Evolutionary conservation across 1,140 invertebrate species (phyloP).

Genomic region (Cardiocondyla obscurior): DNA sequence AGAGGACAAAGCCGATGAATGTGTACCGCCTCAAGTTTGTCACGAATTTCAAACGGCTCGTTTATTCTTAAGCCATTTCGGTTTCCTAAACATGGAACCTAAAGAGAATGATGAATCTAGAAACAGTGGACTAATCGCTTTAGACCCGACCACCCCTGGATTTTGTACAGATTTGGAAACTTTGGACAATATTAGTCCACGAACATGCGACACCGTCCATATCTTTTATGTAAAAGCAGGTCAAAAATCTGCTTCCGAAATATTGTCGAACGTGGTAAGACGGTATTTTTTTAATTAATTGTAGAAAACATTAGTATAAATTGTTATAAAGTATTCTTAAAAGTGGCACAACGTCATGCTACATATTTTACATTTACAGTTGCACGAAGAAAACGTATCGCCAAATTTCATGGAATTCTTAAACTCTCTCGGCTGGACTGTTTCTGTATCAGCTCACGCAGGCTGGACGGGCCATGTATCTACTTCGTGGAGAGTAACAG

Average conservation of each 20-base stretch:
- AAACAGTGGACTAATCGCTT: slow-evolving; percentile 88
- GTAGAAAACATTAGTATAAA: slow-evolving; percentile 15
- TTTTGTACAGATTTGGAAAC: slow-evolving; percentile 90
- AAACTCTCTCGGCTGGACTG: slow-evolving; percentile 93
- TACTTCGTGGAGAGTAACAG: slow-evolving; percentile 89
- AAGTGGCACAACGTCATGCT: background rate
- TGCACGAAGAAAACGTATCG: slow-evolving; percentile 85
- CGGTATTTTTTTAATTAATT: slow-evolving; percentile 20
- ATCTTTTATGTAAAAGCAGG: slow-evolving; percentile 96
- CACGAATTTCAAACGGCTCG: slow-evolving; percentile 97
- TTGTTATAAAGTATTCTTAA: too few relatives aligned
- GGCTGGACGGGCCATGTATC: slow-evolving; percentile 95
- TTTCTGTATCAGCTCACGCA: slow-evolving; percentile 91
- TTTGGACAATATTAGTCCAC: slow-evolving; percentile 91
- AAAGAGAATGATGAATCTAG: slow-evolving; percentile 84
- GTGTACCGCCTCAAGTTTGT: slow-evolving; percentile 91
- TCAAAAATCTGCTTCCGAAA: slow-evolving; percentile 90
- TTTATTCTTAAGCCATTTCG: slow-evolving; percentile 97
- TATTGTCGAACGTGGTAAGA: slow-evolving; percentile 92
- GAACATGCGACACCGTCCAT: slow-evolving; percentile 96
- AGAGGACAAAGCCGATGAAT: slow-evolving; percentile 87
- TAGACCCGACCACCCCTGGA: slow-evolving; percentile 89
- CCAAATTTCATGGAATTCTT: slow-evolving; percentile 92
- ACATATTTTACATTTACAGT: slow-evolving; percentile 62
- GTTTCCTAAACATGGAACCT: slow-evolving; percentile 92